Percentiles rank a stretch among this genome's conserved stretches.
Evolutionary conservation across 2,113 vertebrate species (phyloP).

Genomic region (Festucalex cinctus): DNA sequence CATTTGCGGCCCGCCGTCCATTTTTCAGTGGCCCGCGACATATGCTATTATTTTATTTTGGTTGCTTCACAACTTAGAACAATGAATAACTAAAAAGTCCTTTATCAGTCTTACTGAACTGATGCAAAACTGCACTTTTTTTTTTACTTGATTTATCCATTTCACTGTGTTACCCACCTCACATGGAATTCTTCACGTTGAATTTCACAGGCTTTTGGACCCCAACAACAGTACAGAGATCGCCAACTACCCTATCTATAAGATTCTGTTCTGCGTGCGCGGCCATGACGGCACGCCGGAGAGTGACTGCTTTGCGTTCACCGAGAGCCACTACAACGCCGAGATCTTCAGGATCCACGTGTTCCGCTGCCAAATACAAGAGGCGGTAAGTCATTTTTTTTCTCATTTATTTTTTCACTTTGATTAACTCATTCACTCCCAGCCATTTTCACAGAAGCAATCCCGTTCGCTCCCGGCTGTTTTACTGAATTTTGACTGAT

Average conservation of each 20-base stretch:
- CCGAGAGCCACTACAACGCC: conserved; percentile 96
- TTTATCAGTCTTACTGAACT: too few relatives aligned
- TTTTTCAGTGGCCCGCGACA: too few relatives aligned
- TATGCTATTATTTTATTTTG: too few relatives aligned
- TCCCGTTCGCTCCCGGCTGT: too few relatives aligned
- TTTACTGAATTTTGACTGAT: too few relatives aligned
- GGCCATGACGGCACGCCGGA: conserved; percentile 93
- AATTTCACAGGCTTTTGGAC: conserved; percentile 83
- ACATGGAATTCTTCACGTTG: neutral
- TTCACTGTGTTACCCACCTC: neutral
- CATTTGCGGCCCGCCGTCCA: too few relatives aligned
- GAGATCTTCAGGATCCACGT: conserved; percentile 99
- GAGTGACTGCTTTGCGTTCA: conserved; percentile 98
- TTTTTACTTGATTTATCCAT: too few relatives aligned
- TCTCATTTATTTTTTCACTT: neutral
- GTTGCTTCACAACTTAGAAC: too few relatives aligned
- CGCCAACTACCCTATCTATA: conserved; percentile 96
- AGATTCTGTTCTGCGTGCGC: conserved; percentile 97
- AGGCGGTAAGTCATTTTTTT: conserved; percentile 82
- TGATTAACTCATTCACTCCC: too few relatives aligned
- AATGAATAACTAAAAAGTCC: too few relatives aligned
- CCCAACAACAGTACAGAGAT: conserved; percentile 91
- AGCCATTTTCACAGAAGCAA: too few relatives aligned
- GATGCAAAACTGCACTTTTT: too few relatives aligned
- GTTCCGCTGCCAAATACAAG: conserved; percentile 97